phyloP scores from a whole-genome alignment of 2,888 invertebrate species.

The Microplitis deprimator region DNA sequence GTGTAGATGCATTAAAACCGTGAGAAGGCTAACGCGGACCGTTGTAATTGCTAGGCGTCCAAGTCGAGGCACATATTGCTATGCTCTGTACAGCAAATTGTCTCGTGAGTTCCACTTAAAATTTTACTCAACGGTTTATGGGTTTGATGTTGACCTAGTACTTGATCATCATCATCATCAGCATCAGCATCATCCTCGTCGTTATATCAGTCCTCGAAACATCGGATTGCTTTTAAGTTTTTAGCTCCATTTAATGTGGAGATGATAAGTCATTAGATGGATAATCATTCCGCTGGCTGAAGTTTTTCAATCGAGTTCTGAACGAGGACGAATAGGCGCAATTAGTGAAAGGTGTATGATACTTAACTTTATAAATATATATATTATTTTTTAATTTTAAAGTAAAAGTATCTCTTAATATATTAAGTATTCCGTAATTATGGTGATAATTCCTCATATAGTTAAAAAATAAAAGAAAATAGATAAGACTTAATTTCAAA shows the following conservation, averaged over 20 bases:
- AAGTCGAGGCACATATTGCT: background rate
- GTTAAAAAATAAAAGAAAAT: background rate
- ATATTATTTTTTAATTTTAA: too few relatives aligned
- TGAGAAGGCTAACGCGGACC: constrained; percentile 33
- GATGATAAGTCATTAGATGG: too few relatives aligned
- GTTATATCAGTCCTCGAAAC: too few relatives aligned
- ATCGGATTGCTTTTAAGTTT: too few relatives aligned
- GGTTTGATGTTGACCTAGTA: background rate
- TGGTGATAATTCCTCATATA: background rate
- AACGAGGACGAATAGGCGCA: too few relatives aligned
- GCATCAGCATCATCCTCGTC: background rate
- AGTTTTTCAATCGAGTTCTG: too few relatives aligned
- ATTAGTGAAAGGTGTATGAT: too few relatives aligned
- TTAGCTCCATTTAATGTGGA: too few relatives aligned
- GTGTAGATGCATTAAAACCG: constrained; percentile 24
- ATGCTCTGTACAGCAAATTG: background rate
- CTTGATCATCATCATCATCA: background rate
- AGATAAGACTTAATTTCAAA: background rate
- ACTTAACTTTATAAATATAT: too few relatives aligned
- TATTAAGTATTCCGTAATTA: background rate
- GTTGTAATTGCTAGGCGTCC: constrained; percentile 36
- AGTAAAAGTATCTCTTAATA: background rate
- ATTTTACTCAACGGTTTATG: background rate
- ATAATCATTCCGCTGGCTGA: too few relatives aligned
- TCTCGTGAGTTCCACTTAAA: background rate